Base-by-base conservation (phyloP, 1,140 invertebrate species). In the Drosophila parvula region DNA sequence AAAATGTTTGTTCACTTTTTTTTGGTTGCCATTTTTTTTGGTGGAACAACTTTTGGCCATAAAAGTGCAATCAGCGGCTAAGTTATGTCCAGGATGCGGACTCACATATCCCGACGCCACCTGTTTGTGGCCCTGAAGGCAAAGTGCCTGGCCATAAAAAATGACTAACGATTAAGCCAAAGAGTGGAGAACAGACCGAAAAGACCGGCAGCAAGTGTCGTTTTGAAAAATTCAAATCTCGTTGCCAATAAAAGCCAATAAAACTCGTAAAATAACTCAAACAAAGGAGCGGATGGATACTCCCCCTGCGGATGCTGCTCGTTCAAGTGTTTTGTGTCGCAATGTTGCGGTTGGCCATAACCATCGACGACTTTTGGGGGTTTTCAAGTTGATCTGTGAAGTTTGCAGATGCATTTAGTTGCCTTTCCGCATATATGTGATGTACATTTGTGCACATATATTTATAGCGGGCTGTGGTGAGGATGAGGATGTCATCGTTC, bases 231-330 rank as follows among this genome's bases (percentile, higher is more conserved):
- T 82, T 90, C 90, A 91, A 91, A 91, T 91, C 84, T 86, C 90
- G 82, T 83, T 89, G 90, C 84, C 90, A 91, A 91, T 91, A 91
- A 91, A 91, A 91, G 90, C 82, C 90, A 91, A 91, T 91, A 91
- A 90, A 86, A 89, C 78, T 89, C 84, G 77, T 89, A 88, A 88
- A 88, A 88, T 88, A 88, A 86, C 80, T 89, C 83, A 88, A 89
- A 88, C 69, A 83, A 74, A 68, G 70, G 71, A 63, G 40, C 61
- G 48, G 57, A 41, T 41, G 60, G 43, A 32, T 28, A 1, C 18
- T 45, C 38, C 36, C 38, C 5, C 8, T 64, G 38, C 38, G 28
- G 57, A 70, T 71, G 28, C 50, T 79, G 63, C 41, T 76, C 60
- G 53, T 65, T 86, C 71, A 86, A 88, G 83, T 80, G 83, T 76